Base-by-base conservation (phyloP, 2,113 vertebrate species). In the Cyprinodon tularosa region DNA sequence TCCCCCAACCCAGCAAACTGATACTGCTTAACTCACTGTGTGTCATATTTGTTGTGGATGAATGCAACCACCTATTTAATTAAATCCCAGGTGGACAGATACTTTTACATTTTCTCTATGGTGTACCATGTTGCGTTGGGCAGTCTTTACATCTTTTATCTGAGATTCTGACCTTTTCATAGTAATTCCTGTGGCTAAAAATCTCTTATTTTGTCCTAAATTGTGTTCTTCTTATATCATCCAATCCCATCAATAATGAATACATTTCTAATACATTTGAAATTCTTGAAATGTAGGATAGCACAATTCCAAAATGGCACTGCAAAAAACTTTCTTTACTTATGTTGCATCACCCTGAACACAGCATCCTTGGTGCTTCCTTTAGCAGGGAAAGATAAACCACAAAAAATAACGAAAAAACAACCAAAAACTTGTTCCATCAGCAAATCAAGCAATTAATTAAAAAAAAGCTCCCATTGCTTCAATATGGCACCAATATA, bases 21-120 rank as follows among this genome's bases (percentile, higher is more conserved):
- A 87, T 88, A 84, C 83, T 48, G 73, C 82, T 88, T 17, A 17
- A 77, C 78, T 83, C 74, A 70, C 66, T 83, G 83, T 71, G 80
- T 86, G 77, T 86, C 77, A 90, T 86, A 83, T 83, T 88, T 81
- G 50, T 75, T 82, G 77, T 87, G 77, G 84, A 76, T 87, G 78
- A 77, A 74, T 64, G 77, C 71, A 79, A 62, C 66, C 29, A 74
- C 65, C 77, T 77, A 76, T 89, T 86, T 81, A 89, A 89, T 91
- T 91, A 91, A 90, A 84, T 86, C 71, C 71, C 79, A 77, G 63
- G 75, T 83, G 77, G 44, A 59, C 77, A 76, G 75, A 62, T 40
- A 66, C 57, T 75, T 71, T 66, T 71, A 63, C 72, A 78, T 59
- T 82, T 82, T 87, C 84, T 83, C 20, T 73, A 42, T 74, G 80